phyloP scores from a whole-genome alignment of 1,140 invertebrate genomes.

The Aphelenchoides avenae region DNA sequence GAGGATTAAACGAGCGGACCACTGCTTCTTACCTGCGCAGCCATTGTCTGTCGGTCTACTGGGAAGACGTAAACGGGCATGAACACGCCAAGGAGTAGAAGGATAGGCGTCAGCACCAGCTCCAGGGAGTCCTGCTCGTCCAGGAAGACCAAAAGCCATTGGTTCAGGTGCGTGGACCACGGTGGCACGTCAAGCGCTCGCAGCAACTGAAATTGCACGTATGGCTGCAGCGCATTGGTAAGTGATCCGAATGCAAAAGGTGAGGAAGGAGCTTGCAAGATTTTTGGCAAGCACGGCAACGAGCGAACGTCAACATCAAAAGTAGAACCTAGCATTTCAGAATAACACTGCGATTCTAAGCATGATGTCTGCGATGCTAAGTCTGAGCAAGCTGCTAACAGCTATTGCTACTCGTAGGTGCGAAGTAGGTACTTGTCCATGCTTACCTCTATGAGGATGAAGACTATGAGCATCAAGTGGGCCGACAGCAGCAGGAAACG shows the following conservation, averaged over 20 bases:
- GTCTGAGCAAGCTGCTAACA: no score
- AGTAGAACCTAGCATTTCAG: conserved; percentile 11
- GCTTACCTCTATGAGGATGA: conserved; percentile 48
- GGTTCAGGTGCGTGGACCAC: conserved; percentile 27
- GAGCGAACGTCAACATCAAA: no score
- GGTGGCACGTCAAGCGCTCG: conserved; percentile 33
- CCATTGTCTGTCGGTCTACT: conserved; percentile 23
- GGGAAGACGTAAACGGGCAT: conserved; percentile 24
- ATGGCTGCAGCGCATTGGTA: no score
- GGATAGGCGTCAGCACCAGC: conserved; percentile 48
- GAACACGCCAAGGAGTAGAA: conserved; percentile 44
- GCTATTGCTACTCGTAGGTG: no score
- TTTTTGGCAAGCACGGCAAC: no score
- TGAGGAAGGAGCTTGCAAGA: no score
- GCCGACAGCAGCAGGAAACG: conserved; percentile 26
- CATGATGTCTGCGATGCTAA: no score
- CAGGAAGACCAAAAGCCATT: conserved; percentile 36
- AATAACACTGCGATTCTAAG: no score
- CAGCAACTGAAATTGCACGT: conserved; percentile 30
- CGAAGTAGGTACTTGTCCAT: no score
- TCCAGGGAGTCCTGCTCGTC: conserved; percentile 43
- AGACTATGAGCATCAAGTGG: conserved; percentile 42
- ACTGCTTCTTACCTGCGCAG: neutral
- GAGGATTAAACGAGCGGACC: conserved; percentile 11
- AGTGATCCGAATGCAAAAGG: no score